Base-by-base conservation (phyloP, 2,888 invertebrate species). In the Dicyrtomina minuta region DNA sequence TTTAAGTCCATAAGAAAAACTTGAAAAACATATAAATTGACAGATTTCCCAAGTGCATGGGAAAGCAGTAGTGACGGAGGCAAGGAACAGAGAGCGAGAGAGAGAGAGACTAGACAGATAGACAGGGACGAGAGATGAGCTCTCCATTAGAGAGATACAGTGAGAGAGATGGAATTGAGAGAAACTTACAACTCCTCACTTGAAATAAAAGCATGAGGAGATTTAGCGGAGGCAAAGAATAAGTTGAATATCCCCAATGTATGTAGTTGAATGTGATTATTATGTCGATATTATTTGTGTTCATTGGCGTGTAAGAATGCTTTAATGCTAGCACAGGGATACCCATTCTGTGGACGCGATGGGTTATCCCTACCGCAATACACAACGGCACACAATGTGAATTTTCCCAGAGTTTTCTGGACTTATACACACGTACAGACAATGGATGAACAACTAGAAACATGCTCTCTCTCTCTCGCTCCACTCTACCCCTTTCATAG, bases 241-340 rank as follows among this genome's bases (percentile, higher is more conserved):
- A 26, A 61, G 61, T 44, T 44, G 61, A 61, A 61, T 65, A 56
- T 65, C 65, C 65, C 65, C 65, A 26, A 65, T 53, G 53, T 26
- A 65, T 55, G 66, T 41, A 59, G 70, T 71, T 74, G 77, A 74
- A 75, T 76, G 75, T 76, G 78, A 78, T 78, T 78, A 78, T 77
- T 78, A 78, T 77, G 78, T 77, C 74, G 77, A 78, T 77, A 78
- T 78, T 78, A 77, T 78, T 77, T 78, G 78, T 78, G 78, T 75
- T 78, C 78, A 77, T 77, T 77, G 76, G 77, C 75, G 77, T 77
- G 77, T 77, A 78, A 78, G 78, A 77, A 75, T 77, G 77, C 74
- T 78, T 77, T 77, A 76, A 77, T 77, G 76, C 77, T 60, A 60
- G 67, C 68, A 72, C 60, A 65, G 72, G 68, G 66, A 70, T 68